Evolutionary conservation across 92 coral and sea anemone genomes (phyloP).

Genomic region (Zoanthus sociatus): DNA sequence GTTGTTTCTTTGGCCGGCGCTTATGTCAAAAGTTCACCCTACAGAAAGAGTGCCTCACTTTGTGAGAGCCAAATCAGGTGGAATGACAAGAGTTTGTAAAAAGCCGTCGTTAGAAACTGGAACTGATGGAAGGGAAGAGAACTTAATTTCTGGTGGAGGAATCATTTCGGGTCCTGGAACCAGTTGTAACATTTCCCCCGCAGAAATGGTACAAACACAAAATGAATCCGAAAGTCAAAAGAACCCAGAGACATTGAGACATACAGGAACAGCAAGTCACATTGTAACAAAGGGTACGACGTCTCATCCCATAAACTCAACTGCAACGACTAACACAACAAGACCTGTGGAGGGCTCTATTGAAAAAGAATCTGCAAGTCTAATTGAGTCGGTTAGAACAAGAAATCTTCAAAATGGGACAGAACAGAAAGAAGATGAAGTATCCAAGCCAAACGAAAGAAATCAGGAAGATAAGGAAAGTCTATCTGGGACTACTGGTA

Average conservation of each 20-base stretch:
- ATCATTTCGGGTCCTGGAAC: neutral
- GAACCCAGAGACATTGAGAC: no score
- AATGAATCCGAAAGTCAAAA: neutral
- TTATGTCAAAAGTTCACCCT: constrained; percentile 74
- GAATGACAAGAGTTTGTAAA: neutral
- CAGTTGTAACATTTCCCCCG: neutral
- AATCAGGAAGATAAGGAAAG: no score
- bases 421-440: neutral
- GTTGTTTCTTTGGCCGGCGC: constrained; percentile 92
- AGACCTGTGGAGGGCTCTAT: neutral
- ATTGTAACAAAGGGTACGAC: neutral
- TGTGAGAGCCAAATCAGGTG: constrained; percentile 43
- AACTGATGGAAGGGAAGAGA: neutral
- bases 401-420: neutral
- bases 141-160: neutral
- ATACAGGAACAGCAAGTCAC: neutral
- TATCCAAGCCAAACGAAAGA: no score
- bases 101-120: neutral
- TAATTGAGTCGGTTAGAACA: neutral
- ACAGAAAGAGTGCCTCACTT: constrained; percentile 55
- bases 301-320: neutral
- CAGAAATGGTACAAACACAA: neutral
- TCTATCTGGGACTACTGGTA: neutral
- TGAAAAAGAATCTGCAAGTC: neutral
- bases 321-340: neutral